Percentiles rank a stretch among this genome's conserved stretches.
Evolutionary conservation across 2,888 invertebrate genomes (phyloP).

Genomic region (Lithodes maja): DNA sequence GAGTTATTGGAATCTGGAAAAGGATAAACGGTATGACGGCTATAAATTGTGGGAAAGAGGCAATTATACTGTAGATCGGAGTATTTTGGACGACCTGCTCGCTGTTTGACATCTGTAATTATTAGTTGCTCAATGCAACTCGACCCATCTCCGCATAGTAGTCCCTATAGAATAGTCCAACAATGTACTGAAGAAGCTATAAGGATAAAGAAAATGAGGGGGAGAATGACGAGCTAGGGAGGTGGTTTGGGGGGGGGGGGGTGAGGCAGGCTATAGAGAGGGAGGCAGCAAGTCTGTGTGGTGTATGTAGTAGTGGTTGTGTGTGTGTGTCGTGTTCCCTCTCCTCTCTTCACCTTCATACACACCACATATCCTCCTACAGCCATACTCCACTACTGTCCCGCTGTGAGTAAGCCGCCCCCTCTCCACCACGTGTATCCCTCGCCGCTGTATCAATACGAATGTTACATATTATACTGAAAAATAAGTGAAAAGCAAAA

Average conservation of each 20-base stretch:
- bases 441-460: slow-evolving; percentile 62
- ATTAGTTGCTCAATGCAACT: too few relatives aligned
- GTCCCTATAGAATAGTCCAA: too few relatives aligned
- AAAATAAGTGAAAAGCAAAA: slow-evolving; percentile 68
- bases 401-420: slow-evolving; percentile 42
- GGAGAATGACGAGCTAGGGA: neutral
- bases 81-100: too few relatives aligned
- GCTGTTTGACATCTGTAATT: too few relatives aligned
- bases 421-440: slow-evolving; percentile 51
- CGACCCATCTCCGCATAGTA: too few relatives aligned
- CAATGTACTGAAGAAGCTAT: too few relatives aligned
- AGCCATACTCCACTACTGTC: slow-evolving; percentile 10
- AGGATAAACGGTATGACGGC: too few relatives aligned
- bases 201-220: neutral
- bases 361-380: neutral
- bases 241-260: neutral
- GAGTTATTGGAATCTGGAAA: too few relatives aligned
- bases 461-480: slow-evolving; percentile 68
- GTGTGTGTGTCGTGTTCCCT: slow-evolving; percentile 22
- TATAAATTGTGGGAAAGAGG: too few relatives aligned
- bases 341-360: neutral
- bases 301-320: slow-evolving; percentile 30
- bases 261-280: neutral
- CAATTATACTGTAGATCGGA: too few relatives aligned
- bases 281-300: slow-evolving; percentile 1